Conservation (phyloP, 2,888 invertebrate species). For the Tridacna crocea region DNA sequence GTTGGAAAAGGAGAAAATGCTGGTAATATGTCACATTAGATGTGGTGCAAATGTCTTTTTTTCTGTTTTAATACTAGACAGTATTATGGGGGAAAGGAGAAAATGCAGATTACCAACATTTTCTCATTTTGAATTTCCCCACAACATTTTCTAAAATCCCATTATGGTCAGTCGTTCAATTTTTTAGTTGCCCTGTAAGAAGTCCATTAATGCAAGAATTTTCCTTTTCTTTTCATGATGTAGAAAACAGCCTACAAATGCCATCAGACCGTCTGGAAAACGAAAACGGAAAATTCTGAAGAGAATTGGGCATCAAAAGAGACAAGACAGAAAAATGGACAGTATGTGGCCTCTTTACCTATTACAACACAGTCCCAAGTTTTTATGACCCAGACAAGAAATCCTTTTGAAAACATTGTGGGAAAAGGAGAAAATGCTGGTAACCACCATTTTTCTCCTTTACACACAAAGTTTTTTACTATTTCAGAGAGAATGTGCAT, state of each 20-base stretch:
- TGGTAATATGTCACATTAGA: too few species aligned
- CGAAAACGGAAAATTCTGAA: conserved; percentile 48
- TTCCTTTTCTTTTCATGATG: not conserved
- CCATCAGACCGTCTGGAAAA: conserved; percentile 52
- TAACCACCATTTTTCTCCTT: not conserved
- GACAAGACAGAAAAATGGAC: conserved; percentile 48
- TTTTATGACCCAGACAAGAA: too few species aligned
- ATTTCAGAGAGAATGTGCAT: too few species aligned
- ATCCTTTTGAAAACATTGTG: not conserved
- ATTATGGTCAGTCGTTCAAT: too few species aligned
- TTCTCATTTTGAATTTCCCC: too few species aligned
- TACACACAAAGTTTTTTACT: not conserved
- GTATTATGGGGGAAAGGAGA: too few species aligned
- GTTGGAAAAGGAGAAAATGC: not conserved
- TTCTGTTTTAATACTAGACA: too few species aligned
- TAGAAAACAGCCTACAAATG: conserved; percentile 51
- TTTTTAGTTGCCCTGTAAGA: too few species aligned
- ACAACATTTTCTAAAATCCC: too few species aligned
- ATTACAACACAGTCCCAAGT: not conserved
- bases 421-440: not conserved
- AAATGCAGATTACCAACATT: too few species aligned
- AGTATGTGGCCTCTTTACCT: conserved; percentile 16
- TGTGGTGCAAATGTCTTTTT: too few species aligned
- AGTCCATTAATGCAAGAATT: too few species aligned
- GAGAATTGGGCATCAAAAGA: conserved; percentile 43